These are phyloP conservation scores for Arbacia lixula DNA, from an alignment of 53 echinoderm and acorn worm species.

Conservation along the genomic window DNA sequence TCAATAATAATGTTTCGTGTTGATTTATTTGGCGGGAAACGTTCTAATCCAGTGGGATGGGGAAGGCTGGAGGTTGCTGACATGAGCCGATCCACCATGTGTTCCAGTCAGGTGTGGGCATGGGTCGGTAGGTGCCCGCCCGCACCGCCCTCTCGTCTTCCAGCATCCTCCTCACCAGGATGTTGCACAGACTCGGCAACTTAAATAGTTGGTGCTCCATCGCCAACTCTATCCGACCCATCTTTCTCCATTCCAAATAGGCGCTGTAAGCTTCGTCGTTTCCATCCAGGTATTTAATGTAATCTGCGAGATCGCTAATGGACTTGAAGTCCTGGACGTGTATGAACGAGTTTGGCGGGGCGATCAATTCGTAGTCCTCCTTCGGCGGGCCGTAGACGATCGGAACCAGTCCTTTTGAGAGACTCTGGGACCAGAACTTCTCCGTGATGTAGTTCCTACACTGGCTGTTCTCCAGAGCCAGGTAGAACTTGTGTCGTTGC, in stretches of 20 bases:
- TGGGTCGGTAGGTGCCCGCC: too few relatives aligned
- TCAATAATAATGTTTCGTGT: too few relatives aligned
- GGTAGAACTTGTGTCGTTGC: slow-evolving; percentile 70
- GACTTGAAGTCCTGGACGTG: slow-evolving; percentile 68
- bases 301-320: slow-evolving; percentile 11
- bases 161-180: too few relatives aligned
- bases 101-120: too few relatives aligned
- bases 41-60: too few relatives aligned
- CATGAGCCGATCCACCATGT: too few relatives aligned
- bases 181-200: too few relatives aligned
- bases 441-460: slow-evolving; percentile 81
- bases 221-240: slow-evolving; percentile 56
- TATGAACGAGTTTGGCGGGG: slow-evolving; percentile 78
- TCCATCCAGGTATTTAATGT: slow-evolving; percentile 40
- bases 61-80: too few relatives aligned
- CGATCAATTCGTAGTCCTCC: slow-evolving; percentile 66
- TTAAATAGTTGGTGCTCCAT: too few relatives aligned
- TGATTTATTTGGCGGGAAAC: too few relatives aligned
- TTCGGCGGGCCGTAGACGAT: slow-evolving; percentile 73
- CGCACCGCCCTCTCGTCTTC: too few relatives aligned
- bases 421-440: slow-evolving; percentile 78
- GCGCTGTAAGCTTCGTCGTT: slow-evolving; percentile 64
- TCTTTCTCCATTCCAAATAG: slow-evolving; percentile 68
- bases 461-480: slow-evolving; percentile 73
- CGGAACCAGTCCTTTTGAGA: slow-evolving; percentile 60